Evolutionary conservation across 2,797 vertebrate genomes (phyloP), one percentile per base, ranked within the genome.

Genomic region (Pogoniulus pusillus): DNA sequence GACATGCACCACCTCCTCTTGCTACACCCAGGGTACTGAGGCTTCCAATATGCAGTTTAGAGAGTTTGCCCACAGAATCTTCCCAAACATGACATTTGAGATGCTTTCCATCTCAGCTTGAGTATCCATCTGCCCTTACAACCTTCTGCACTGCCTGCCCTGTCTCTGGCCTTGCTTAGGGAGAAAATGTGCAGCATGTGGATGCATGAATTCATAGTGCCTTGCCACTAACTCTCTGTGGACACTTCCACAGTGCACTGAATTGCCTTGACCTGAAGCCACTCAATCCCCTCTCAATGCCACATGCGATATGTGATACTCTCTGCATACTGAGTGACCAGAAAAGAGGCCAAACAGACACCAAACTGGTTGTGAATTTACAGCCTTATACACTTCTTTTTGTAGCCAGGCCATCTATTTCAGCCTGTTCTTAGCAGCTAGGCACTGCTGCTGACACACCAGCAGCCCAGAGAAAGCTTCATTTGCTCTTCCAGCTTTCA

Each of bases 401-500:
- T 49, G 68, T 14, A 86, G 55, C 26, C 51, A 84, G 90, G 16
- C 34, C 54, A 65, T 51, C 78, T 69, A 77, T 88, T 91, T 77
- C 17, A 26, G 54, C 53, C 69, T 82, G 59, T 93, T 88, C 64
- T 88, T 85, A 60, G 35, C 78, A 90, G 27, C 65, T 70, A 45
- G 58, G 45, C 63, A 1, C 0, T 34, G 54, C 35, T 54, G 49
- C 71, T 82, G 30, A 84, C 65, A 62, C 9, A 75, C 18, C 12
- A 87, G 18, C 54, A 74, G 10, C 62, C 17, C 3, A 64, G 29
- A 64, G 77, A 53, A 85, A 65, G 65, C 82, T 95, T 62, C 47
- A 62, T 91, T 91, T 95, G 35, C 74, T 92, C 45, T 77, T 89
- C 69, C 76, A 41, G 77, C 60, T 92, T 92, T 93, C 73, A 77